Evolutionary conservation across 2,113 vertebrate genomes (phyloP).

Genomic region (Australoheros scitulus): DNA sequence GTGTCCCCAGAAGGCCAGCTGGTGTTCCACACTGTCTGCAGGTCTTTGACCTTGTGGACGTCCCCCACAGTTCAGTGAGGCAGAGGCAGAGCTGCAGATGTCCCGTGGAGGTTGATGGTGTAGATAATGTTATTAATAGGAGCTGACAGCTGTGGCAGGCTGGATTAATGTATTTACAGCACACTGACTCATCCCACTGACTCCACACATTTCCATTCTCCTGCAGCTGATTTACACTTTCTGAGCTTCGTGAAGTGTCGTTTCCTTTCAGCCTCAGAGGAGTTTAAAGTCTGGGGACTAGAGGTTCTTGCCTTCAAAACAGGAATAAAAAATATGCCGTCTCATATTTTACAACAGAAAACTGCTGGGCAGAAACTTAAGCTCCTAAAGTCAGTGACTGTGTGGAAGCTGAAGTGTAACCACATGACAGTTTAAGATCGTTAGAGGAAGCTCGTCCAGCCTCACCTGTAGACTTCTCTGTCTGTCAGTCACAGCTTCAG

Average conservation of each 20-base stretch:
- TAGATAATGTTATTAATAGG: constrained; percentile 46
- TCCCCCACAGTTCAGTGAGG: neutral
- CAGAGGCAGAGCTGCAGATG: constrained; percentile 26
- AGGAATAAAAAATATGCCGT: neutral
- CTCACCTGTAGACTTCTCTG: neutral
- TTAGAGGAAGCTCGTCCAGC: neutral
- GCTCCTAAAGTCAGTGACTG: neutral
- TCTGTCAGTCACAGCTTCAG: neutral
- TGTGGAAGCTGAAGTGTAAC: neutral
- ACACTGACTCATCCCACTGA: neutral
- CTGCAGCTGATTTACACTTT: neutral
- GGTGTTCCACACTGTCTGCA: neutral
- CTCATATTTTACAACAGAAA: neutral
- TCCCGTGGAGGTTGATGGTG: constrained; percentile 38
- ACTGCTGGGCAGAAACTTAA: neutral
- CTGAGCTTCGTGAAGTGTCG: neutral
- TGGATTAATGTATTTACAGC: constrained; percentile 37
- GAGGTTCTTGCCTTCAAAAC: neutral
- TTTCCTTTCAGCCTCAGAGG: neutral
- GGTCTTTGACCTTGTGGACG: neutral
- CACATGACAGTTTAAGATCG: neutral
- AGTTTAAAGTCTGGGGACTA: neutral
- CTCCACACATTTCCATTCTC: constrained; percentile 3
- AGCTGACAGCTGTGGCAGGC: constrained; percentile 45
- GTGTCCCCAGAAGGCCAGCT: neutral